Percentiles rank a stretch among this genome's conserved stretches.
phyloP scores from a whole-genome alignment of 2,888 invertebrate genomes.

The Platycnemis pennipes region DNA sequence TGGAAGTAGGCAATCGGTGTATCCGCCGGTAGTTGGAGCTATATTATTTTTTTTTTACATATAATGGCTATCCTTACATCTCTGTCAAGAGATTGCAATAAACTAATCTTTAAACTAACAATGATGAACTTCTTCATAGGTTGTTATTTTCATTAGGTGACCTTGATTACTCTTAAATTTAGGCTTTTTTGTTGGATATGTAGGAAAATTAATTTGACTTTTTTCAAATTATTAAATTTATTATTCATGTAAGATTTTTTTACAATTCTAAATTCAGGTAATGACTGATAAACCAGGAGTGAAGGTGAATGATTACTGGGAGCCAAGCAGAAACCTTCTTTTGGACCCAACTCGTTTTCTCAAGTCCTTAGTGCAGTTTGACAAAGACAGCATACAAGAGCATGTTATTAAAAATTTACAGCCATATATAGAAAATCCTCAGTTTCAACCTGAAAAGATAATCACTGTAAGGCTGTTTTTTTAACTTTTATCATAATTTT shows the following conservation, averaged over 20 bases:
- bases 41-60: no score
- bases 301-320: conserved; percentile 94
- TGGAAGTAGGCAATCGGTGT: no score
- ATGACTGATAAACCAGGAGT: conserved; percentile 86
- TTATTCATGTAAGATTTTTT: neutral
- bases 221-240: neutral
- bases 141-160: no score
- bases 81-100: no score
- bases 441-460: conserved; percentile 90
- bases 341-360: conserved; percentile 92
- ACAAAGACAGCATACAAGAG: conserved; percentile 91
- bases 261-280: conserved; percentile 77
- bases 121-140: no score
- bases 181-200: no score
- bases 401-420: conserved; percentile 91
- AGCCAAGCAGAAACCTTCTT: conserved; percentile 90
- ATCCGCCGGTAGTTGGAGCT: no score
- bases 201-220: neutral
- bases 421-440: conserved; percentile 87
- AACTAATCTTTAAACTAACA: no score
- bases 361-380: conserved; percentile 90
- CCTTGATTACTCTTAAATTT: no score
- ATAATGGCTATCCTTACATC: no score
- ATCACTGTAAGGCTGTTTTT: conserved; percentile 82
- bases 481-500: no score